Percentiles rank a stretch among this genome's conserved stretches.
Conservation (phyloP, 1,140 invertebrate genomes). For the Sminthurides bifidus region DNA sequence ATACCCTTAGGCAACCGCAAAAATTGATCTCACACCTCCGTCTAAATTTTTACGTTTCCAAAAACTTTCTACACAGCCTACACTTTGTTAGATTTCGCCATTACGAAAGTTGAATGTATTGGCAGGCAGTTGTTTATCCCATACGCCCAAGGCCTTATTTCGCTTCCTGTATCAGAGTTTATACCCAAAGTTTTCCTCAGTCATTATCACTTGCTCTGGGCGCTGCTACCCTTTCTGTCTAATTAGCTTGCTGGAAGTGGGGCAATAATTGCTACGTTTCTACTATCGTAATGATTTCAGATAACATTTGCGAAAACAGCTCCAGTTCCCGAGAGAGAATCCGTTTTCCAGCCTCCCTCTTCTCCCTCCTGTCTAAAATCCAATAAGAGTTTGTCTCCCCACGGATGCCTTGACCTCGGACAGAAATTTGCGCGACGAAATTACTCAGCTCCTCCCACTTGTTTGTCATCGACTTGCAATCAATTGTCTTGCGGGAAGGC, state of each 20-base stretch:
- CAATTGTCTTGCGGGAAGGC: not conserved
- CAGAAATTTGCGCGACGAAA: not conserved
- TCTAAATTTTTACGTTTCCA: too few relatives aligned
- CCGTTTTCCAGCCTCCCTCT: not conserved
- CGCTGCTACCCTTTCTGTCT: too few relatives aligned
- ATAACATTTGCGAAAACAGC: constrained; percentile 24
- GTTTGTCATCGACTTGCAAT: not conserved
- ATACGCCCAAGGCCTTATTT: too few relatives aligned
- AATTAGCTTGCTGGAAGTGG: too few relatives aligned
- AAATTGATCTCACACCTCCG: not conserved
- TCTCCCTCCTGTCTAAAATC: not conserved
- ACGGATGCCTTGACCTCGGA: too few relatives aligned
- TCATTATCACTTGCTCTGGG: too few relatives aligned
- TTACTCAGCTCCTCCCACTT: not conserved
- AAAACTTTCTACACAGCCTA: too few relatives aligned
- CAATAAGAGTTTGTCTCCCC: not conserved
- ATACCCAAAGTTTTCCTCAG: too few relatives aligned
- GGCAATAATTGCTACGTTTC: not conserved
- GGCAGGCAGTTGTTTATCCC: too few relatives aligned
- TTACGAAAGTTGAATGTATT: too few relatives aligned
- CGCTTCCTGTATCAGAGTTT: too few relatives aligned
- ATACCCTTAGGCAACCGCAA: not conserved
- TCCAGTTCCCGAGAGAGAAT: constrained; percentile 9
- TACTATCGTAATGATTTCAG: constrained; percentile 1
- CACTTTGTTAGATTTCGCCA: too few relatives aligned